A percentile compares a stretch with the other conserved stretches of the same genome.
Evolutionary conservation across 2,113 vertebrate genomes (phyloP).

Genomic region (Eira barbara): DNA sequence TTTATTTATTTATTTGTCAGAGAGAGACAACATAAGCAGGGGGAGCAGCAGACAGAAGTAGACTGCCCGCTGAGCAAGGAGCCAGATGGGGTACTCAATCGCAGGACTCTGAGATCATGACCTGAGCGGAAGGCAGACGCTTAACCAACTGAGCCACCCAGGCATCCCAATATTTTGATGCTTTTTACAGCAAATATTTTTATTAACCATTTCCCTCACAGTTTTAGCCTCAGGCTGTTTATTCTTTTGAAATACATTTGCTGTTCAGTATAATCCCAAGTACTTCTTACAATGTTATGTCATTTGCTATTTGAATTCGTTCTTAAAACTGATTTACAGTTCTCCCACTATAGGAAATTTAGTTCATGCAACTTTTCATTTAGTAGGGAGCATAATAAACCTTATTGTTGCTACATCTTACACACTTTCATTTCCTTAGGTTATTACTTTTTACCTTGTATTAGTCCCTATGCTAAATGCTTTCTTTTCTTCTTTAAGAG

Average conservation of each 20-base stretch:
- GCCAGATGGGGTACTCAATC: background rate
- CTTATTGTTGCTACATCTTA: background rate
- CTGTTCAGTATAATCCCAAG: background rate
- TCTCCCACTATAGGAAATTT: background rate
- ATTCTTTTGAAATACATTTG: slow-evolving; percentile 1
- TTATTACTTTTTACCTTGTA: background rate
- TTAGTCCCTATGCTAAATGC: background rate
- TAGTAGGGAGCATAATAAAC: background rate
- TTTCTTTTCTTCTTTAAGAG: slow-evolving; percentile 12
- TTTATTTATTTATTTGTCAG: background rate
- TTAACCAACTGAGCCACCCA: background rate
- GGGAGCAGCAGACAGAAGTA: no score
- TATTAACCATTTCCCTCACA: background rate
- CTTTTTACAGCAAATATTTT: background rate
- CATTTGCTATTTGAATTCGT: slow-evolving; percentile 16
- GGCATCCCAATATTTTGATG: background rate
- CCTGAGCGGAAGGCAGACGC: background rate
- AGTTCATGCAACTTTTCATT: background rate
- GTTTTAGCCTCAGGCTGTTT: background rate
- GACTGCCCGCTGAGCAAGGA: no score
- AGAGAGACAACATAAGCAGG: no score
- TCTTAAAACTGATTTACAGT: slow-evolving; percentile 2
- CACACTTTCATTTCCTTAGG: background rate
- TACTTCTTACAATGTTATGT: background rate
- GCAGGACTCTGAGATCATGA: background rate